Base-by-base conservation (phyloP, 2,888 invertebrate genomes). In the Agriopis marginaria region DNA sequence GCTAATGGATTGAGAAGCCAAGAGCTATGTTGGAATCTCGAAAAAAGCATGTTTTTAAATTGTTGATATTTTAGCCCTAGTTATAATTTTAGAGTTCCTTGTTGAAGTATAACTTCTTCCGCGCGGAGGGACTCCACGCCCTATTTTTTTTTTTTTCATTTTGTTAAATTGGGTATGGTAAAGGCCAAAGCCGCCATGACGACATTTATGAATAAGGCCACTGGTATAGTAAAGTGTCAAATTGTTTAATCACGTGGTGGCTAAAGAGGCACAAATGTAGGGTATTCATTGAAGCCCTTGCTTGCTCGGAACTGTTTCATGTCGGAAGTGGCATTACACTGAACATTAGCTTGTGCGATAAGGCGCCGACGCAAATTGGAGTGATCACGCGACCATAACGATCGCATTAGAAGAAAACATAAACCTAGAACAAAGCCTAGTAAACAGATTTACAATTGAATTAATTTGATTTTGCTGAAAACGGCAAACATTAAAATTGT, bases 241-340 rank as follows among this genome's bases (percentile, higher is more conserved):
- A 71, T 75, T 82, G 77, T 82, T 83, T 84, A 81, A 77, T 75
- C 81, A 79, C 79, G 80, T 79, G 80, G 79, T 83, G 80, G 83
- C 83, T 83, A 85, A 86, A 84, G 81, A 84, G 77, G 78, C 76
- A 73, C 65, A 70, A 70, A 79, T 81, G 77, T 78, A 73, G 78
- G 82, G 83, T 85, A 90, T 58, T 56, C 86, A 89, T 89, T 87
- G 85, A 86, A 53, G 45, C 11, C 53, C 54, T 17, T 17, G 61
- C 59, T 63, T 47, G 85, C 85, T 86, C 79, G 74, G 86, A 89
- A 85, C 86, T 87, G 90, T 89, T 90, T 89, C 90, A 89, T 91
- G 93, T 92, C 93, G 92, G 93, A 92, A 92, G 89, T 86, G 82
- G 89, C 83, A 90, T 92, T 91, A 93, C 90, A 89, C 87, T 89